Conservation (phyloP, 2,113 vertebrate genomes). For the Emydocephalus ijimae region DNA sequence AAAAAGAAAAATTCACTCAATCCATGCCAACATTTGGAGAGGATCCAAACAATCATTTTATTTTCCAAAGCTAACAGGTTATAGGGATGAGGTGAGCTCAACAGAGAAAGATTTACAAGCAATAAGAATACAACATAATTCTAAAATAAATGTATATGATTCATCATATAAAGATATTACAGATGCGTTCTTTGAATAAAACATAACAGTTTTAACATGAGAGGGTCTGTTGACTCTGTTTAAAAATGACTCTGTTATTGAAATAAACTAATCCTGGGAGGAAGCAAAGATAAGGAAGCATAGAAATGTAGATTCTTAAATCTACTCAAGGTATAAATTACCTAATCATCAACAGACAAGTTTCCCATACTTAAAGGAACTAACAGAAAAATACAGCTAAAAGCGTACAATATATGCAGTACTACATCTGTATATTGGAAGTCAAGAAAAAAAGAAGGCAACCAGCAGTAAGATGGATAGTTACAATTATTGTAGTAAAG, state of each 20-base stretch:
- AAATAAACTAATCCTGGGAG: not conserved
- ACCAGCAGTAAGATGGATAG: not conserved
- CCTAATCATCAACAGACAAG: not conserved
- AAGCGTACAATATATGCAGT: not conserved
- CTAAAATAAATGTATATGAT: not conserved
- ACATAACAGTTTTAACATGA: not conserved
- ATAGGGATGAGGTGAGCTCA: not conserved
- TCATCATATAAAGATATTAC: not conserved
- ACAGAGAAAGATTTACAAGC: not conserved
- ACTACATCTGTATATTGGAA: not conserved
- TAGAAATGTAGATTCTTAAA: not conserved
- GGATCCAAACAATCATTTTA: not conserved
- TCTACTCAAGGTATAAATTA: not conserved
- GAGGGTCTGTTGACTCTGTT: not conserved
- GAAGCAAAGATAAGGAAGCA: not conserved
- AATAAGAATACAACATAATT: not conserved
- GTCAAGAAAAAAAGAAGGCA: not conserved
- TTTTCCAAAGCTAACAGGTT: not conserved
- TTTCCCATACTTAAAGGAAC: not conserved
- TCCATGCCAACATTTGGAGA: not conserved
- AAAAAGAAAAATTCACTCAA: not conserved
- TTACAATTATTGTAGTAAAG: not conserved
- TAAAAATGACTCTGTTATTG: not conserved
- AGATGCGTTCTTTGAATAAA: not conserved
- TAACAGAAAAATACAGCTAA: not conserved